Evolutionary conservation across 2,113 vertebrate species (phyloP).

Genomic region (Thamnophis sirtalis): DNA sequence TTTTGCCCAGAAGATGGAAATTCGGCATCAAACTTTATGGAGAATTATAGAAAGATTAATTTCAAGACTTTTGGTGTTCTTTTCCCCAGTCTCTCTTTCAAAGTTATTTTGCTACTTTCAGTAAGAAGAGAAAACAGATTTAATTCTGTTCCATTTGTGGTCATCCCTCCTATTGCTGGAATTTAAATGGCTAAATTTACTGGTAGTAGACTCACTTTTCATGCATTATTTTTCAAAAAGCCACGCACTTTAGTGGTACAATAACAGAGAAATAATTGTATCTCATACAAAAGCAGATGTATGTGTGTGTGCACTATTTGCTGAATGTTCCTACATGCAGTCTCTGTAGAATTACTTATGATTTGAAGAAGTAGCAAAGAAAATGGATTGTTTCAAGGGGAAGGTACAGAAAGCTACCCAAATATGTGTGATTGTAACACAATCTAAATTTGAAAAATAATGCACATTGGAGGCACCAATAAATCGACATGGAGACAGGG

Average conservation of each 20-base stretch:
- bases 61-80: too few relatives aligned
- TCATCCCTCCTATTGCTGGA: neutral
- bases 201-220: too few relatives aligned
- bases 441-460: neutral
- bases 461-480: neutral
- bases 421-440: neutral
- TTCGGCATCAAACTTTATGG: neutral
- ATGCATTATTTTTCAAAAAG: neutral
- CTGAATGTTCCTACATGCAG: neutral
- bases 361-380: conserved; percentile 1
- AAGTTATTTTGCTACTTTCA: neutral
- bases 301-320: neutral
- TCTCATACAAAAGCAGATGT: neutral
- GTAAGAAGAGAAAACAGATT: neutral
- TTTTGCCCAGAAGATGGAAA: neutral
- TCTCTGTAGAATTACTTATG: neutral
- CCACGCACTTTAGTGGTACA: neutral
- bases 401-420: neutral
- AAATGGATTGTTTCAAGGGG: neutral
- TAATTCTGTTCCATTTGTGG: neutral
- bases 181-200: neutral
- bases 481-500: neutral
- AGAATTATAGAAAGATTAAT: neutral
- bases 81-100: neutral
- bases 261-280: neutral